These are phyloP conservation scores for Diprion similis DNA, from an alignment of 1,140 invertebrate genomes.

Conservation along the genomic window DNA sequence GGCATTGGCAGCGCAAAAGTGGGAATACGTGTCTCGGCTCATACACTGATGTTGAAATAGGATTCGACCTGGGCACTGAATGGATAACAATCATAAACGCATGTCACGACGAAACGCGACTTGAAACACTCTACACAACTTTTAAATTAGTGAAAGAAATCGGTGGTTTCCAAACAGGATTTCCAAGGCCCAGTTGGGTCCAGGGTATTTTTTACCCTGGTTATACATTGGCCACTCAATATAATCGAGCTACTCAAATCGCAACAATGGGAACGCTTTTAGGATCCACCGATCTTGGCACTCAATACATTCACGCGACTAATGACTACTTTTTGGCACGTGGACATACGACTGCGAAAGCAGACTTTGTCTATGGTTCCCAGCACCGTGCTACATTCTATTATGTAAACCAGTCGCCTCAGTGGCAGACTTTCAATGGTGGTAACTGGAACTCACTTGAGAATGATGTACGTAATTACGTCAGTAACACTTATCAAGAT, in stretches of 20 bases:
- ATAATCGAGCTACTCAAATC: constrained; percentile 39
- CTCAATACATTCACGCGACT: constrained; percentile 37
- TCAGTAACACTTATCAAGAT: constrained; percentile 35
- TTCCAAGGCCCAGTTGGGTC: constrained; percentile 38
- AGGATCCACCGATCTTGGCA: constrained; percentile 37
- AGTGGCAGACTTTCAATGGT: constrained; percentile 66
- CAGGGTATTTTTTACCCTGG: constrained; percentile 41
- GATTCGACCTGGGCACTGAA: constrained; percentile 31
- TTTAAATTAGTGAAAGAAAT: constrained; percentile 44
- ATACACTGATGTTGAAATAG: constrained; percentile 34
- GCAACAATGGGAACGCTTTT: constrained; percentile 41
- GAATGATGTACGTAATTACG: constrained; percentile 38
- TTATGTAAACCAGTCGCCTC: constrained; percentile 65
- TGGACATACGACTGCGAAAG: constrained; percentile 59
- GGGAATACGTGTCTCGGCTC: neutral
- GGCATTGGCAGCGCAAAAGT: neutral
- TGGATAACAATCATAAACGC: constrained; percentile 54
- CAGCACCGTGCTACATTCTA: constrained; percentile 58
- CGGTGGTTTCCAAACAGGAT: constrained; percentile 35
- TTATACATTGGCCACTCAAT: constrained; percentile 39
- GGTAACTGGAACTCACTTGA: constrained; percentile 61
- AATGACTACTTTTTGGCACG: constrained; percentile 44
- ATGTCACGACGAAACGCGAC: constrained; percentile 54
- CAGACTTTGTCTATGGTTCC: constrained; percentile 57
- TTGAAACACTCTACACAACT: constrained; percentile 55